These are phyloP conservation scores for Semaprochilodus insignis DNA, from an alignment of 2,797 vertebrate species.

Conservation along the genomic window DNA sequence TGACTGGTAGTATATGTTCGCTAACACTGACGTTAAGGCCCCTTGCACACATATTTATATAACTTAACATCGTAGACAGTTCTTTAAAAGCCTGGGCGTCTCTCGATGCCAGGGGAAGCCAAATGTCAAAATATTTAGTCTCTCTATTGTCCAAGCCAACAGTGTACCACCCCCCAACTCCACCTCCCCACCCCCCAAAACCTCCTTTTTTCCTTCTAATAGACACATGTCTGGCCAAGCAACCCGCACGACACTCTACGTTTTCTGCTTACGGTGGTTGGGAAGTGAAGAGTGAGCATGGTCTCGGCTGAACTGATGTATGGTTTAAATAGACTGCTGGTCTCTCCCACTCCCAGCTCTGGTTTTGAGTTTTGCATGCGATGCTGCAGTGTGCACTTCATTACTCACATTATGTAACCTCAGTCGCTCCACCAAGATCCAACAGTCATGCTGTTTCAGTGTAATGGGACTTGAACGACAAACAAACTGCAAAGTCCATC, in stretches of 20 bases:
- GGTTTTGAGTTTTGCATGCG: not conserved
- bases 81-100: slow-evolving; percentile 49
- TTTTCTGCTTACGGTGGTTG: not conserved
- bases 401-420: not conserved
- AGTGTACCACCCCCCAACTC: slow-evolving; percentile 8
- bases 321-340: not conserved
- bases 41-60: slow-evolving; percentile 57
- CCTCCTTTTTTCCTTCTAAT: slow-evolving; percentile 1
- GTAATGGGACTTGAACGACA: not conserved
- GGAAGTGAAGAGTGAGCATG: not conserved
- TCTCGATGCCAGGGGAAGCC: slow-evolving; percentile 45
- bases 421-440: not conserved
- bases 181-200: not conserved
- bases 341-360: not conserved
- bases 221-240: slow-evolving; percentile 9
- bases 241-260: not conserved
- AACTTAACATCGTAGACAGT: slow-evolving; percentile 55
- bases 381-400: not conserved
- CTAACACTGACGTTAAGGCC: not conserved
- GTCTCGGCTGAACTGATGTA: not conserved
- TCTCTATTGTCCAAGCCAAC: slow-evolving; percentile 64
- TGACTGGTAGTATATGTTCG: not conserved
- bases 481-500: not conserved
- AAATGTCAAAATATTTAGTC: slow-evolving; percentile 76
- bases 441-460: not conserved